Evolutionary conservation across 2,113 vertebrate genomes (phyloP).

Genomic region (Amazona guildingii): DNA sequence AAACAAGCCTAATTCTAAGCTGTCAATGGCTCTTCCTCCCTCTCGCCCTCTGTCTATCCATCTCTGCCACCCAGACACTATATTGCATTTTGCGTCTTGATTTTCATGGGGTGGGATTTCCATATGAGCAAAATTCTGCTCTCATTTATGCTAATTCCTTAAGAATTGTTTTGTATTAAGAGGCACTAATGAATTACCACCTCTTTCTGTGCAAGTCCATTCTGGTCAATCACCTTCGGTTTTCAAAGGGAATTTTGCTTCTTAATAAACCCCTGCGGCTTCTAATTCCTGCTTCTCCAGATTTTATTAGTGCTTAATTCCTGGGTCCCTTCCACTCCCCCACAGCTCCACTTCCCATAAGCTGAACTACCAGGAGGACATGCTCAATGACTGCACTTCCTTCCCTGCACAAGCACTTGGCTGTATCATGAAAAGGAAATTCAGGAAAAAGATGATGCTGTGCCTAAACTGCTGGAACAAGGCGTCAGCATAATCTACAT

Average conservation of each 20-base stretch:
- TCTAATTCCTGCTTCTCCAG: background rate
- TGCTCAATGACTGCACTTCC: background rate
- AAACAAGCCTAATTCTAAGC: slow-evolving; percentile 22
- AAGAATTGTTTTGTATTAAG: background rate
- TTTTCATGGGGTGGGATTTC: background rate
- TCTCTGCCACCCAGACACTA: background rate
- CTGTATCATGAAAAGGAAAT: background rate
- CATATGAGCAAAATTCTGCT: background rate
- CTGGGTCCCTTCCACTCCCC: background rate
- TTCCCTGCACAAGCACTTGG: background rate
- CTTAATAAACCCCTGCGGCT: background rate
- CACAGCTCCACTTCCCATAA: background rate
- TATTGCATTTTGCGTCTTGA: background rate
- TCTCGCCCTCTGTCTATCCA: background rate
- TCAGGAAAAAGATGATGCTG: background rate
- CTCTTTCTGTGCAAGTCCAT: background rate
- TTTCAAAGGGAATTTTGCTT: background rate
- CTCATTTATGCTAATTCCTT: background rate
- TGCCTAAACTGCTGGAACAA: background rate
- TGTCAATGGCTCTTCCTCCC: background rate
- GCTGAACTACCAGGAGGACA: background rate
- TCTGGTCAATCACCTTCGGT: background rate
- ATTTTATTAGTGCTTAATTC: background rate
- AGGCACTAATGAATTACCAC: background rate
- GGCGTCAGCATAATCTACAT: background rate